Percentiles rank a stretch among this genome's conserved stretches.
phyloP scores from a whole-genome alignment of 1,140 invertebrate species.

The Drosophila yakuba region DNA sequence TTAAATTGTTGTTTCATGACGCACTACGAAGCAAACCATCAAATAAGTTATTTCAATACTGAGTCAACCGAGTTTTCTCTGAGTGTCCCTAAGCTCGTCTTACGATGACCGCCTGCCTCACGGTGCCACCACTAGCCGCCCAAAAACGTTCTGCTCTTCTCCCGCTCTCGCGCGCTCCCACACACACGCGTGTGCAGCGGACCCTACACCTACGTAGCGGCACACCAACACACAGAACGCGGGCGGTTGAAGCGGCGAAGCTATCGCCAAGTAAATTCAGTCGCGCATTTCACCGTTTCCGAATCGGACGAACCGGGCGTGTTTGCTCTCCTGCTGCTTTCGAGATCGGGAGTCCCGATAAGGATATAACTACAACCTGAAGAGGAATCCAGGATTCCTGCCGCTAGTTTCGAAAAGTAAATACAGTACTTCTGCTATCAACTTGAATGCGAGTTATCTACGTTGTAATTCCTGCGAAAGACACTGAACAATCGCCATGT shows the following conservation, averaged over 20 bases:
- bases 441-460: not conserved
- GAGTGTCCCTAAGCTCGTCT: not conserved
- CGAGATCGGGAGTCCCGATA: slow-evolving; percentile 20
- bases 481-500: slow-evolving; percentile 23
- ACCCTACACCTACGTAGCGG: slow-evolving; percentile 23
- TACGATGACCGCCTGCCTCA: slow-evolving; percentile 9
- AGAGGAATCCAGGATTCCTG: not conserved
- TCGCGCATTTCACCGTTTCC: slow-evolving; percentile 36
- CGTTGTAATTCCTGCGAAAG: not conserved
- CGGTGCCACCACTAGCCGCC: slow-evolving; percentile 41
- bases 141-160: slow-evolving; percentile 23
- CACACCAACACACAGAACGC: slow-evolving; percentile 2
- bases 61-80: not conserved
- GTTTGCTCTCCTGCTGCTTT: slow-evolving; percentile 26
- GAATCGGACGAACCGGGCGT: slow-evolving; percentile 33
- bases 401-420: slow-evolving; percentile 27
- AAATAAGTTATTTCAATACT: no score
- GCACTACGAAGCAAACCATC: no score
- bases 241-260: slow-evolving; percentile 12
- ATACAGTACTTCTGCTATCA: slow-evolving; percentile 15
- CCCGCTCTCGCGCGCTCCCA: slow-evolving; percentile 39
- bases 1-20: no score
- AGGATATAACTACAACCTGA: slow-evolving; percentile 17
- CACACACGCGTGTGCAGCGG: not conserved
- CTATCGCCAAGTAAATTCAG: slow-evolving; percentile 24